Evolutionary conservation across 2,113 vertebrate species (phyloP).

Genomic region (Ginglymostoma cirratum): DNA sequence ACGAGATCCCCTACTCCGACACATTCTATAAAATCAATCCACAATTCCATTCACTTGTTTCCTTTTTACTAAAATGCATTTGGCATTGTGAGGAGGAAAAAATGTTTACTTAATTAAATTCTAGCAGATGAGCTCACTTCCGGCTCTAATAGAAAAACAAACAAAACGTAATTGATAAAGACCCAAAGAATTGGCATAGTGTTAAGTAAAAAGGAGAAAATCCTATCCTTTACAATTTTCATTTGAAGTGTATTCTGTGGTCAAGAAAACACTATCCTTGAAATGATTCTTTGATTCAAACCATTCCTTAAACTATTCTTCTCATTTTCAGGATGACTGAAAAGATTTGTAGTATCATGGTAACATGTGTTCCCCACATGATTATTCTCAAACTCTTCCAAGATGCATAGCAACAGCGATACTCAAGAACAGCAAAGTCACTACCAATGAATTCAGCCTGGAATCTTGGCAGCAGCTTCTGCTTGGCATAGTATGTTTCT

Average conservation of each 20-base stretch:
- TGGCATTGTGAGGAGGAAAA: neutral
- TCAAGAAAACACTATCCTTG: neutral
- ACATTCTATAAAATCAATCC: neutral
- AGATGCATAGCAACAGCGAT: neutral
- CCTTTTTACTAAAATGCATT: neutral
- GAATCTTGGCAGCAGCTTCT: neutral
- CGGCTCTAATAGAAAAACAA: constrained; percentile 16
- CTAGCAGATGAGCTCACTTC: constrained; percentile 10
- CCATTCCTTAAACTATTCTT: too few species aligned
- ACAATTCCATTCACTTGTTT: neutral
- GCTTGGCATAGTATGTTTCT: neutral
- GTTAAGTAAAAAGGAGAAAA: neutral
- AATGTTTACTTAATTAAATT: neutral
- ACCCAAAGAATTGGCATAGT: neutral
- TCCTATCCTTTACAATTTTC: neutral
- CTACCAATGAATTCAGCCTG: neutral
- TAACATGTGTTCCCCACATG: constrained; percentile 1
- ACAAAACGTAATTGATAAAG: neutral
- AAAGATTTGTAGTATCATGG: neutral
- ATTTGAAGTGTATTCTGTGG: neutral
- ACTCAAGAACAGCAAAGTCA: neutral
- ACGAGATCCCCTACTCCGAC: neutral
- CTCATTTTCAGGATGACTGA: neutral
- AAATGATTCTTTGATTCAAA: neutral
- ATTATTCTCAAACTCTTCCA: neutral